Percentiles rank a stretch among this genome's conserved stretches.
phyloP scores from a whole-genome alignment of 1,140 invertebrate genomes.

The Pseudomyrmex gracilis region DNA sequence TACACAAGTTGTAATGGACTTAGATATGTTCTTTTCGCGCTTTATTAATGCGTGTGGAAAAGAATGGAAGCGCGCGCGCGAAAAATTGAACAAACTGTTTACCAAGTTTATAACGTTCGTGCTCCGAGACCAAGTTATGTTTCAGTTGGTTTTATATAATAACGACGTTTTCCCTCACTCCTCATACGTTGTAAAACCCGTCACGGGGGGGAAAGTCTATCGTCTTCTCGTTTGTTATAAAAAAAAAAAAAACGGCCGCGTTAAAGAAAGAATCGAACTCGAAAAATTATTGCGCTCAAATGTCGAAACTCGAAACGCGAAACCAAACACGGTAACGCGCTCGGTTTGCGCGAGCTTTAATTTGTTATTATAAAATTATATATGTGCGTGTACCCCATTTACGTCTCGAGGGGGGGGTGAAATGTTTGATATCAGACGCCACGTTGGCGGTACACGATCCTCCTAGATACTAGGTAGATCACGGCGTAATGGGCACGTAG shows the following conservation, averaged over 20 bases:
- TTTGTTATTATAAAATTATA: neutral
- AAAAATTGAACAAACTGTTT: slow-evolving; percentile 30
- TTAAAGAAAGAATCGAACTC: neutral
- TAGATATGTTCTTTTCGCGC: slow-evolving; percentile 12
- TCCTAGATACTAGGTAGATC: neutral
- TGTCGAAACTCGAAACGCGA: too few species aligned
- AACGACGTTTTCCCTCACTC: neutral
- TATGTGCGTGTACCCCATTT: too few species aligned
- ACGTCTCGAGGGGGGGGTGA: too few species aligned
- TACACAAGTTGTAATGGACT: slow-evolving; percentile 50
- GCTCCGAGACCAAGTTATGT: neutral
- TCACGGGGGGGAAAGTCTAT: neutral
- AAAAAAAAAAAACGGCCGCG: too few species aligned
- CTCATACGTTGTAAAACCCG: neutral
- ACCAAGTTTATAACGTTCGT: neutral
- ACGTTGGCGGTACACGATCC: neutral
- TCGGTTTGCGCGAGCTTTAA: too few species aligned
- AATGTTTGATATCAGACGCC: neutral
- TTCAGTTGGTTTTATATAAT: neutral
- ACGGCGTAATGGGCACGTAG: neutral
- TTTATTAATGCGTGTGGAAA: slow-evolving; percentile 33
- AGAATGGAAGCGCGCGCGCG: neutral
- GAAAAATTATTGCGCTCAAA: neutral
- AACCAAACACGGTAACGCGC: too few species aligned
- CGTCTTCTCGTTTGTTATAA: neutral